Base-by-base conservation (phyloP, 2,113 vertebrate genomes). In the Pelecanus crispus region DNA sequence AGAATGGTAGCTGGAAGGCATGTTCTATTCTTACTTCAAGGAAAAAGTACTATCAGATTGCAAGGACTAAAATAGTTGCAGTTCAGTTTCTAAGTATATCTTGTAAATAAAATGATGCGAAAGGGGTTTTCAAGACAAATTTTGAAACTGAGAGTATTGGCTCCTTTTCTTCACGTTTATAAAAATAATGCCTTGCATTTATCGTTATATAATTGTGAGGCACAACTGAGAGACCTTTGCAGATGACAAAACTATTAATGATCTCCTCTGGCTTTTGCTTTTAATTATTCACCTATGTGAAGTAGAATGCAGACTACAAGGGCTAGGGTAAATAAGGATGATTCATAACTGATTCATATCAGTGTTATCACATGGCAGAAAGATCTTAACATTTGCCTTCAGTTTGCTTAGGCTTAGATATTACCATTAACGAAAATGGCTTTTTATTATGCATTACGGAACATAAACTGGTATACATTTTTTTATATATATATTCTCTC, bases 221-320 rank as follows among this genome's bases (percentile, higher is more conserved):
- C 70, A 70, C 67, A 86, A 58, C 18, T 65, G 81, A 32, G 55
- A 95, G 92, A 97, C 92, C 73, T 97, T 94, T 95, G 62, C 66
- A 86, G 89, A 81, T 97, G 81, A 56, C 53, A 94, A 95, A 96
- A 82, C 83, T 82, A 94, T 93, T 92, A 96, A 94, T 83, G 47
- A 86, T 95, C 83, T 95, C 86, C 83, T 92, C 81, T 95, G 70
- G 73, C 81, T 95, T 97, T 85, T 90, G 28, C 77, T 92, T 95
- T 92, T 85, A 96, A 96, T 97, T 94, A 94, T 89, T 82, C 65
- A 83, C 90, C 63, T 68, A 1, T 75, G 47, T 67, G 45, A 87
- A 90, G 53, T 1, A 62, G 53, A 66, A 75, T 40, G 70, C 6
- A 13, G 77, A 24, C 89, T 80, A 1, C 12, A 12, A 58, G 53